Base-by-base conservation (phyloP, 2,888 invertebrate species). In the Nesidiocoris tenuis region DNA sequence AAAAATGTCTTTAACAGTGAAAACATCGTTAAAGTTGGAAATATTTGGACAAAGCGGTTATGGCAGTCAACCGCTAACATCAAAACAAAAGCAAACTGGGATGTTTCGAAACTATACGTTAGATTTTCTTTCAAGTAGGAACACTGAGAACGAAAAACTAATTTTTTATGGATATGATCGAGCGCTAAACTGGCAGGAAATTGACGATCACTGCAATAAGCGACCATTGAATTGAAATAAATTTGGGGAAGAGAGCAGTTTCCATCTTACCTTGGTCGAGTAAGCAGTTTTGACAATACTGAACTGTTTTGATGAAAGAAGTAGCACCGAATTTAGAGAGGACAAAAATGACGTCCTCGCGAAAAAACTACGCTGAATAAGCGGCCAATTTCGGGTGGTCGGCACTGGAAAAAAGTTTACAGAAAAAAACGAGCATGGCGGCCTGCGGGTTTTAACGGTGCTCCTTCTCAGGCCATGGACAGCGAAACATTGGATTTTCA, bases 321-420 rank as follows among this genome's bases (percentile, higher is more conserved):
- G 70, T 70, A 57, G 72, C 72, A 72, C 72, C 61, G 63, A 72
- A 72, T 72, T 72, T 72, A 72, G 72, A 21, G 72, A 61, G 70
- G 24, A 70, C 57, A 19, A 70, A 63, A 70, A 19, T 17, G 3
- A 63, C 54, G 22, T 56, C 17, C 70, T 54, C 25, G 54, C 17
- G 59, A 18, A 59, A 5, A 9, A 59, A 59, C 3, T 72, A 61
- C 54, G 23, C 72, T 18, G 72, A 39, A 23, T 63, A 54, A 61
- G 39, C 61, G 61, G 72, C 72, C 72, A 59, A 70, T 70, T 70
- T 59, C 57, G 59, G 72, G 72, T 2, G 17, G 55, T 61, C 39
- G 39, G 39, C 72, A 72, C 72, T 72, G 72, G 24, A 72, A 72
- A 70, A 72, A n/a, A n/a, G n/a, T 54, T 25, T 54, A 22, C 61